Percentiles rank a stretch among this genome's conserved stretches.
phyloP scores from a whole-genome alignment of 2,888 invertebrate genomes.

The Xestia sexstrigata region DNA sequence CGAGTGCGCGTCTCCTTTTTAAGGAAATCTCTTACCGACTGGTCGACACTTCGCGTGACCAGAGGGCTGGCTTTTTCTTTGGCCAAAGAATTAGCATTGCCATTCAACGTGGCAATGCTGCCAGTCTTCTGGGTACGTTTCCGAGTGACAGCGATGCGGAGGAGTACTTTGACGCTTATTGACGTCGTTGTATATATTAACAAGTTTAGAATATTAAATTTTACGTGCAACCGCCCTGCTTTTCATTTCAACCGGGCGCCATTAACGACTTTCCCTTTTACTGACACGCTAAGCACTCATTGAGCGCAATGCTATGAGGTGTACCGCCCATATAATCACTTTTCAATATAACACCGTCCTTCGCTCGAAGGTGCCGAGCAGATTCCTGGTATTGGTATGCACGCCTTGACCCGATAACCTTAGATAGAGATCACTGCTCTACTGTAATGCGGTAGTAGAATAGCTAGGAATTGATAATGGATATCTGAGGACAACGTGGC shows the following conservation, averaged over 20 bases:
- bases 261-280: constrained; percentile 50
- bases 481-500: not conserved
- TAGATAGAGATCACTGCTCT: not conserved
- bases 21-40: too few relatives aligned
- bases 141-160: too few relatives aligned
- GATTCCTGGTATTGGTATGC: constrained; percentile 34
- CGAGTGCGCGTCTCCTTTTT: too few relatives aligned
- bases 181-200: too few relatives aligned
- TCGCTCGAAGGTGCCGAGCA: constrained; percentile 18
- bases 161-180: too few relatives aligned
- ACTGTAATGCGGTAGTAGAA: constrained; percentile 13
- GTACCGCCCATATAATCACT: constrained; percentile 40
- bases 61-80: too few relatives aligned
- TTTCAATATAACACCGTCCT: constrained; percentile 50
- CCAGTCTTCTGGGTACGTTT: too few relatives aligned
- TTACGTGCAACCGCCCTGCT: constrained; percentile 3
- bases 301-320: constrained; percentile 30
- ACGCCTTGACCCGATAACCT: constrained; percentile 49
- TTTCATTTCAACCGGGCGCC: constrained; percentile 32
- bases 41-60: too few relatives aligned
- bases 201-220: not conserved
- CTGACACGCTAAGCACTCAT: constrained; percentile 50
- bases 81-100: too few relatives aligned
- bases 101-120: too few relatives aligned
- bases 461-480: not conserved